phyloP scores from a whole-genome alignment of 2,888 invertebrate species.

The Drosophila maculinotata region DNA sequence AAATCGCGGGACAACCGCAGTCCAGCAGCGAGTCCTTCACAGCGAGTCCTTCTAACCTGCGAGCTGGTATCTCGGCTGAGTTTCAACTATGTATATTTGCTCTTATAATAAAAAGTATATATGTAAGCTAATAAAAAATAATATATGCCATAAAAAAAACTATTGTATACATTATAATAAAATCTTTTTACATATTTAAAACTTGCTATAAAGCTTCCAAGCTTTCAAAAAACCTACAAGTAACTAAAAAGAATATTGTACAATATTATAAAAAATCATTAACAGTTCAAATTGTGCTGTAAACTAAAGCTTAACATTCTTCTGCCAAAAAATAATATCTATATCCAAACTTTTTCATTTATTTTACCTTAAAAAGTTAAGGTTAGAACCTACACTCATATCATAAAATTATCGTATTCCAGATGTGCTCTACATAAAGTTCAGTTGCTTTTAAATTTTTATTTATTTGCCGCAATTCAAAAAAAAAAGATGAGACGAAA shows the following conservation, averaged over 20 bases:
- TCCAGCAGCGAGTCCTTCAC: constrained; percentile 39
- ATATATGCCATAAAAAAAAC: constrained; percentile 13
- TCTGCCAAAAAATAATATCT: too few species aligned
- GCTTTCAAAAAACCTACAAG: too few species aligned
- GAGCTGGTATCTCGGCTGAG: neutral
- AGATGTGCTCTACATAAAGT: neutral
- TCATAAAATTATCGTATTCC: too few species aligned
- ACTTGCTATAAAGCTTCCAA: neutral
- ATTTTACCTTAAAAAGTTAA: too few species aligned
- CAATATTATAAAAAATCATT: too few species aligned
- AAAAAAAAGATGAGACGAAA: constrained; percentile 33
- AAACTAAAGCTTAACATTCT: neutral
- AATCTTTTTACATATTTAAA: neutral
- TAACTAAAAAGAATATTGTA: too few species aligned
- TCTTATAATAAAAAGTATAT: constrained; percentile 4
- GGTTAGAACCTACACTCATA: too few species aligned
- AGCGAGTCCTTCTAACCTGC: constrained; percentile 18
- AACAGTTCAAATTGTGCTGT: too few species aligned
- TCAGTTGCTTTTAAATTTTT: neutral
- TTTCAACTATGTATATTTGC: neutral
- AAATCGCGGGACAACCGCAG: constrained; percentile 61
- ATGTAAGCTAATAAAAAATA: constrained; percentile 1
- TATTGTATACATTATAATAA: too few species aligned
- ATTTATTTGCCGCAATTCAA: constrained; percentile 37
- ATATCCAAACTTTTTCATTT: too few species aligned